Base-by-base conservation (phyloP, 2,888 invertebrate genomes). In the Harpalus rubripes region DNA sequence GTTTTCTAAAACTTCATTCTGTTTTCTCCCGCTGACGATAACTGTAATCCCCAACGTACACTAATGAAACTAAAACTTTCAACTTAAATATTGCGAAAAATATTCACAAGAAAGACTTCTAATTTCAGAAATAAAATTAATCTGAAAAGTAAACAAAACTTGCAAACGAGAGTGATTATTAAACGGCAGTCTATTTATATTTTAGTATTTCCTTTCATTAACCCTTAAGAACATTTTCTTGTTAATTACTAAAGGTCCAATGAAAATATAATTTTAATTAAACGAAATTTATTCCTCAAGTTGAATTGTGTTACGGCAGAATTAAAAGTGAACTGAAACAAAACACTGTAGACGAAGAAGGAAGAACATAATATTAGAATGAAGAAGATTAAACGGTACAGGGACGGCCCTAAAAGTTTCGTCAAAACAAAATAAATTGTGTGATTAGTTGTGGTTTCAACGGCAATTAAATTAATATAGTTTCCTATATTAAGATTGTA, bases 201-300 rank as follows among this genome's bases (percentile, higher is more conserved):
- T 74, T 74, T 22, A 74, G 52, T 74, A 74, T 74, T 74, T 74
- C 68, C 68, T 68, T 68, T 68, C 68, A 68, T 68, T 68, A 68
- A 32, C 68, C 44, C 74, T 74, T 74, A 74, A 74, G 74, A 74
- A 44, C 74, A 52, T 74, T 74, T 74, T 74, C 74, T 74, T 74
- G 74, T 74, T 74, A 74, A 74, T 74, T 74, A 74, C 52, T 74
- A 74, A 74, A 74, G 74, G 52, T 12, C 74, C 74, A 74, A 74
- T 74, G 74, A 74, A 74, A 74, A 74, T 74, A 74, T 74, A 74
- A 74, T 74, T 74, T 74, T 74, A 74, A 74, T 74, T 74, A 74
- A 74, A 52, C 56, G 52, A 74, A 74, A 74, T 74, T 74, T 74
- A 74, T 74, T 74, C 52, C 41, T 44, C 74, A 74, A 74, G 74